phyloP scores from a whole-genome alignment of 1,140 invertebrate genomes.

The Drosophila nigromelanica region DNA sequence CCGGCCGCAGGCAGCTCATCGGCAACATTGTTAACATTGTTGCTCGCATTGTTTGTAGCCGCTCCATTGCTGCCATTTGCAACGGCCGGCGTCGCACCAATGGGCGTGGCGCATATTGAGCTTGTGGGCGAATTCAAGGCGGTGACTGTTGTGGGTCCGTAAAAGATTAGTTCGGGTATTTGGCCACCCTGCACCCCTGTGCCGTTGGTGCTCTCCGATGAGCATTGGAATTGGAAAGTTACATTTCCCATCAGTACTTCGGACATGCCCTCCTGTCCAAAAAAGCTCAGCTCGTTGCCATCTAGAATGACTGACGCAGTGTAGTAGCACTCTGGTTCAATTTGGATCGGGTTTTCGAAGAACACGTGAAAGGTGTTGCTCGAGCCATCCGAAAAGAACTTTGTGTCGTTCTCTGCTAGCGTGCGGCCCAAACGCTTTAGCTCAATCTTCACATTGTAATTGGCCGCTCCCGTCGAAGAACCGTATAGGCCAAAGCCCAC shows the following conservation, averaged over 20 bases:
- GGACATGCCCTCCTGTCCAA: conserved; percentile 97
- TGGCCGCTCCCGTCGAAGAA: conserved; percentile 95
- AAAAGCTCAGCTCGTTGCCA: conserved; percentile 95
- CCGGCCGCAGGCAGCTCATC: conserved; percentile 55
- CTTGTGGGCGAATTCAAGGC: conserved; percentile 73
- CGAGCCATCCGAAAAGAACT: conserved; percentile 96
- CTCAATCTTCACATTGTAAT: conserved; percentile 96
- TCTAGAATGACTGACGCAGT: conserved; percentile 95
- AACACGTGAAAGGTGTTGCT: conserved; percentile 97
- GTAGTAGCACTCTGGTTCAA: conserved; percentile 95
- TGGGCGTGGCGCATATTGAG: conserved; percentile 68
- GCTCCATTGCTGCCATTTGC: conserved; percentile 24
- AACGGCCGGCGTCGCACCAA: conserved; percentile 40
- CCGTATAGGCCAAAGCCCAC: conserved; percentile 96
- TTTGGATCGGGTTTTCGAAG: conserved; percentile 96
- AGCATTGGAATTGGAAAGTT: conserved; percentile 97
- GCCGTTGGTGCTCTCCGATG: conserved; percentile 96
- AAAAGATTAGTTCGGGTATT: conserved; percentile 97
- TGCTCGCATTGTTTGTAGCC: conserved; percentile 7
- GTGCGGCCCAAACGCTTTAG: conserved; percentile 93
- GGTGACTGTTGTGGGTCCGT: conserved; percentile 88
- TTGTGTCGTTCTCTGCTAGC: conserved; percentile 94
- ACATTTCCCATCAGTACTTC: conserved; percentile 95
- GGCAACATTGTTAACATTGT: conserved; percentile 40
- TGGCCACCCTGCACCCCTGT: conserved; percentile 97